These are phyloP conservation scores for Sebastes matsubarae DNA, from an alignment of 2,797 vertebrate species.

Conservation along the genomic window DNA sequence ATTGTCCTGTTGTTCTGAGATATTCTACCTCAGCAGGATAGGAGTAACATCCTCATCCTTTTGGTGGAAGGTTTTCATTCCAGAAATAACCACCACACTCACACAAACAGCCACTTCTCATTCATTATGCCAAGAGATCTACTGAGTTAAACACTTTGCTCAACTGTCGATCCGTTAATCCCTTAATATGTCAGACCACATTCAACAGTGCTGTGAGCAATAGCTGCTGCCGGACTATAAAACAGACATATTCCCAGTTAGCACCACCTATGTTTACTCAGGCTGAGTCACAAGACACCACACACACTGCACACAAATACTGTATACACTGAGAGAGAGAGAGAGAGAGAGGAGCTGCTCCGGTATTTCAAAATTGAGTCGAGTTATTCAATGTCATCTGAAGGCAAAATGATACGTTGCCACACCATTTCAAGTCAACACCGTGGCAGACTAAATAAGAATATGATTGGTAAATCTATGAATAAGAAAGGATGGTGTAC, in stretches of 20 bases:
- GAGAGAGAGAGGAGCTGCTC: not conserved
- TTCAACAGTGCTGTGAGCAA: conserved; percentile 23
- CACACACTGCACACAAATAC: not conserved
- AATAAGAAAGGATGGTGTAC: conserved; percentile 32
- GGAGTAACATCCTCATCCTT: not conserved
- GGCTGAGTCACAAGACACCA: conserved; percentile 73
- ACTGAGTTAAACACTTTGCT: conserved; percentile 3
- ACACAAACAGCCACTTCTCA: not conserved
- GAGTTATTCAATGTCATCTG: not conserved
- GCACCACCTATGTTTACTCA: conserved; percentile 81
- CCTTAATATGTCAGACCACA: not conserved
- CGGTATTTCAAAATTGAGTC: not conserved
- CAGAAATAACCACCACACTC: not conserved
- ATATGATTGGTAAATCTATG: too few species aligned
- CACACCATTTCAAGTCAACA: not conserved
- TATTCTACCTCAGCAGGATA: not conserved
- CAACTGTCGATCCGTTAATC: not conserved
- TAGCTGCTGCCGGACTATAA: conserved; percentile 27
- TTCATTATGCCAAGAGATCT: not conserved
- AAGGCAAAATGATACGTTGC: not conserved
- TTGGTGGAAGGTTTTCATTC: not conserved
- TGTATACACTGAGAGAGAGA: not conserved
- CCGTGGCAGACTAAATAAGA: not conserved
- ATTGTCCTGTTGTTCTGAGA: too few species aligned
- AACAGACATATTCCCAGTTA: conserved; percentile 29